Base-by-base conservation (phyloP, 1,140 invertebrate genomes). In the Epicauta chinensis region DNA sequence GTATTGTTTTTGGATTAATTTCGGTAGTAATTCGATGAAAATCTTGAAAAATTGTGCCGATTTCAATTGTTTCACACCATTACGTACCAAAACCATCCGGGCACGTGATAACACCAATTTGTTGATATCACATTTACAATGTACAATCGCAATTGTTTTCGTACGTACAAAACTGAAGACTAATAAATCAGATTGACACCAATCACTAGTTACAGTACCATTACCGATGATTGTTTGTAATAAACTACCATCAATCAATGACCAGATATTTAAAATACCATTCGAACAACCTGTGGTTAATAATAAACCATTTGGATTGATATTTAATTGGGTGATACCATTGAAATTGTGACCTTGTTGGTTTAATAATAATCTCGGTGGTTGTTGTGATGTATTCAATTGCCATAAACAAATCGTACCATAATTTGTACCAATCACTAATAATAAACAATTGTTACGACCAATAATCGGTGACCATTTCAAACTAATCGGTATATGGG, bases 211-310 rank as follows among this genome's bases (percentile, higher is more conserved):
- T 71, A 81, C 70, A 2, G 72, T 74, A 11, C 80, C 81, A 38
- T 63, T 71, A 3, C 80, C 79, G 36, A 75, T 75, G 41, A 75
- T 61, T 2, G 80, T 81, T 53, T 81, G 75, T 2, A 82, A 64
- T 12, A 83, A 62, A 46, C 71, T 75, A 0, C 78, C 80, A 66
- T 81, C 75, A 66, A 75, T 68, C 1, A 84, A 62, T 2, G 78
- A 80, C 81, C 81, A 84, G 15, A 84, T 73, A 60, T 84, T 83
- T 2, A 83, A 65, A 58, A 81, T 71, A 9, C 80, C 80, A 59
- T 74, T 74, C 13, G 62, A 56, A 60, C 71, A 73, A 6, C 73
- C 74, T 60, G 78, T 75, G 0, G 78, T 79, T 16, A 84, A 59
- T 43, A 82, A 69, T 5, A 77, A 65, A 2, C 75, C 78, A 51